Percentiles rank a stretch among this genome's conserved stretches.
Conservation (phyloP, 1,140 invertebrate species). For the Meloidogyne hapla region DNA sequence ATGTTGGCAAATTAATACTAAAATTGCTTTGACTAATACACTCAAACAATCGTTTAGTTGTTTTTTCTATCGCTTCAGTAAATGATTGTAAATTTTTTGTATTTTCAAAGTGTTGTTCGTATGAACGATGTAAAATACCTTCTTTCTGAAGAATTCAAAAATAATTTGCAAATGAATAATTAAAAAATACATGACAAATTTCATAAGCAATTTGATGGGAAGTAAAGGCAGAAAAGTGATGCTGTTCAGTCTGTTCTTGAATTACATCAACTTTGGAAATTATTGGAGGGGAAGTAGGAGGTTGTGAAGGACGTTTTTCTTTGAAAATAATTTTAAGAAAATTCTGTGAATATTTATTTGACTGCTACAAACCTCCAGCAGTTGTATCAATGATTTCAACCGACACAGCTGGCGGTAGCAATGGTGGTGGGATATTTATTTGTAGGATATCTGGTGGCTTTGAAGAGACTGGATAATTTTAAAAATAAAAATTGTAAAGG, state of each 20-base stretch:
- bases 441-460: neutral
- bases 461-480: neutral
- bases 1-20: neutral
- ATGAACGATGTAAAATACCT: slow-evolving; percentile 6
- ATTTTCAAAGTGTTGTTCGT: slow-evolving; percentile 16
- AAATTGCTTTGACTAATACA: neutral
- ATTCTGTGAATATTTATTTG: too few relatives aligned
- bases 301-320: neutral
- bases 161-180: neutral
- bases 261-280: neutral
- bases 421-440: neutral
- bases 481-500: too few relatives aligned
- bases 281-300: neutral
- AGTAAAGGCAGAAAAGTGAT: neutral
- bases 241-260: neutral
- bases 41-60: neutral
- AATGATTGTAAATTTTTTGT: slow-evolving; percentile 14
- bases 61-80: neutral
- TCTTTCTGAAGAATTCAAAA: slow-evolving; percentile 15
- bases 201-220: slow-evolving; percentile 20
- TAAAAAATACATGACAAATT: neutral
- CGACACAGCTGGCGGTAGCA: neutral
- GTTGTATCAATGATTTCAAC: neutral
- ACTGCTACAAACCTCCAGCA: neutral
- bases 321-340: too few relatives aligned